Evolutionary conservation across 2,797 vertebrate species (phyloP), one percentile per base, ranked within the genome.

Genomic region (Protonibea diacanthus): DNA sequence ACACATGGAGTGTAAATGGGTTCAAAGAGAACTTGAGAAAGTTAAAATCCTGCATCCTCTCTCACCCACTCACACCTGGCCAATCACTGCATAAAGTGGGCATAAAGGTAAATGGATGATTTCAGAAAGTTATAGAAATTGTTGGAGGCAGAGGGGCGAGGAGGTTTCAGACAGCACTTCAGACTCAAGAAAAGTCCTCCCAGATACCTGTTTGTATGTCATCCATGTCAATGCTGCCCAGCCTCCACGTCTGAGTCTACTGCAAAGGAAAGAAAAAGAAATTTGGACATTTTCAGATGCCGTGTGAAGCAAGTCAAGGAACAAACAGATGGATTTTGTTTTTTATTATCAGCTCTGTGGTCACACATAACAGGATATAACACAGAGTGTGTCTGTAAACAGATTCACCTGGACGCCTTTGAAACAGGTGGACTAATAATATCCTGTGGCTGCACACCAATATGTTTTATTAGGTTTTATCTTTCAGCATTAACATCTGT

Each of bases 401-500:
- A 49, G 9, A 51, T 56, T 81, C 70, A 67, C 72, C 49, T 48
- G 47, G 17, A 56, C 58, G 65, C 40, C 51, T 72, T 40, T 65
- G 23, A 80, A 73, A 75, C 76, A 81, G 75, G 15, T 76, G 74
- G 74, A 78, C 42, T 40, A n/a, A 20, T 69, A 47, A 75, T 29
- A 52, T 76, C 21, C 20, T 76, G 67, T 51, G 53, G 66, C 60
- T 72, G 77, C 49, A 59, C 76, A 45, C 21, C 18, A 44, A 40
- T 55, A 4, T 48, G 15, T 33, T 74, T 59, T 45, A 79, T 52
- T 61, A 27, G 27, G 56, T 49, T 76, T 68, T 53, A 58, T 75
- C 14, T 48, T 48, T 5, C 23, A 77, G 21, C 56, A 75, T 83
- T 67, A 81, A 73, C 88, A 85, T 88, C 88, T 87, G 75, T 74